Percentiles rank a stretch among this genome's conserved stretches.
These are phyloP conservation scores for Synergus japonicus DNA, from an alignment of 2,888 invertebrate genomes.

Conservation along the genomic window DNA sequence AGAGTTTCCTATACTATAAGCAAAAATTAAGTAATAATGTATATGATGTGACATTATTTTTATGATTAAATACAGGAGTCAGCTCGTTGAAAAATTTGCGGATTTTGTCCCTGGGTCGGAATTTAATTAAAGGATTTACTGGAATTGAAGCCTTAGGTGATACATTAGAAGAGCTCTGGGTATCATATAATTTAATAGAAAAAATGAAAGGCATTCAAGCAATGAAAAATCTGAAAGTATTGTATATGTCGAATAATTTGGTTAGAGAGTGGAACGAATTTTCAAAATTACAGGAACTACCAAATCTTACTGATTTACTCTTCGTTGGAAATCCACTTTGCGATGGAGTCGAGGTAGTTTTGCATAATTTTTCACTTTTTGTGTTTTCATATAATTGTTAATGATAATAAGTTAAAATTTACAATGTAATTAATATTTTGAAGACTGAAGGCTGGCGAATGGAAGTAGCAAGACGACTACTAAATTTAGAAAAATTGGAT, in stretches of 20 bases:
- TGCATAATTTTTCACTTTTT: background rate
- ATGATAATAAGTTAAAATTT: conserved; percentile 9
- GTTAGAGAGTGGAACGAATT: conserved; percentile 95
- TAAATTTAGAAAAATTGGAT: conserved; percentile 88
- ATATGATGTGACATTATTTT: background rate
- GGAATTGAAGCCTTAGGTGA: conserved; percentile 93
- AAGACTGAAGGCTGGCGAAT: conserved; percentile 84
- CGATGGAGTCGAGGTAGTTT: conserved; percentile 75
- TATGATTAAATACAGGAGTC: conserved; percentile 79
- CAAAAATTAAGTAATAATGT: background rate
- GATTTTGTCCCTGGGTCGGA: conserved; percentile 90
- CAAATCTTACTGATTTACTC: conserved; percentile 86
- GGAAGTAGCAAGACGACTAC: conserved; percentile 86
- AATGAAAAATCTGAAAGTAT: conserved; percentile 88
- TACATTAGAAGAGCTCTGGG: conserved; percentile 93
- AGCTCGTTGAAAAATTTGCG: conserved; percentile 89
- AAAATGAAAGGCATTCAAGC: conserved; percentile 92
- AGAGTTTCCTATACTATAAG: too few relatives aligned
- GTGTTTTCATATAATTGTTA: background rate
- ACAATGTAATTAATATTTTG: conserved; percentile 43
- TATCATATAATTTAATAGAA: conserved; percentile 95
- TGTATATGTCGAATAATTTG: conserved; percentile 90
- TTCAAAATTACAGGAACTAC: conserved; percentile 85
- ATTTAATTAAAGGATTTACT: conserved; percentile 92
- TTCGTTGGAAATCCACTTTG: conserved; percentile 84